These are phyloP conservation scores for Tuberolachnus salignus DNA, from an alignment of 2,888 invertebrate genomes.

Conservation along the genomic window DNA sequence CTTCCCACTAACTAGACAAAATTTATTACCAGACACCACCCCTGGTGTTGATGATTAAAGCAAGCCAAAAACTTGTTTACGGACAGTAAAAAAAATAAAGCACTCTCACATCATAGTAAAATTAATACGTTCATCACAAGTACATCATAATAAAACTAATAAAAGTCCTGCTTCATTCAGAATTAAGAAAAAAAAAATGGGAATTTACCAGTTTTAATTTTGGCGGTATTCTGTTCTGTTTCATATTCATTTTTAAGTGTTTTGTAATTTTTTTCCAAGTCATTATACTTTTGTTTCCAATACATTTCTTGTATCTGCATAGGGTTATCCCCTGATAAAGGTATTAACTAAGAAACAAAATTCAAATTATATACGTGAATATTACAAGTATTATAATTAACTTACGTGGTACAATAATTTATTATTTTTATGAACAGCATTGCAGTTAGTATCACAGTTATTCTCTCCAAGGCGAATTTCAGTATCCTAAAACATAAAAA, in stretches of 20 bases:
- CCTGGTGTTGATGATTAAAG: too few species aligned
- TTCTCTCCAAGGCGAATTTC: not conserved
- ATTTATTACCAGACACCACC: too few species aligned
- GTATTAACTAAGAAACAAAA: slow-evolving; percentile 29
- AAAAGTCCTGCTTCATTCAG: too few species aligned
- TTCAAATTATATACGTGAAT: not conserved
- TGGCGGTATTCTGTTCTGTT: not conserved
- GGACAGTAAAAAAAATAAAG: too few species aligned
- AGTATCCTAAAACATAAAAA: slow-evolving; percentile 26
- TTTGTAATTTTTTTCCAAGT: slow-evolving; percentile 36
- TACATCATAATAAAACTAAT: too few species aligned
- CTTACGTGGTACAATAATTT: slow-evolving; percentile 38
- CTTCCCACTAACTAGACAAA: too few species aligned
- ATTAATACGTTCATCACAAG: not conserved
- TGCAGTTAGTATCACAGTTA: not conserved
- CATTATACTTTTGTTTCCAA: slow-evolving; percentile 46
- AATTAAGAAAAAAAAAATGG: not conserved
- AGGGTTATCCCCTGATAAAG: slow-evolving; percentile 40
- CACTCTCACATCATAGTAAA: not conserved
- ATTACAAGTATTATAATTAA: not conserved
- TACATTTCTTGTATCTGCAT: slow-evolving; percentile 53
- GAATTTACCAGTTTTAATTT: slow-evolving; percentile 27
- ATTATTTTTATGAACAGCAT: slow-evolving; percentile 43
- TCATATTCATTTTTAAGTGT: slow-evolving; percentile 20
- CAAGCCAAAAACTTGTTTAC: too few species aligned